Evolutionary conservation across 1,140 invertebrate species (phyloP).

Genomic region (Potamilus streckersoni): DNA sequence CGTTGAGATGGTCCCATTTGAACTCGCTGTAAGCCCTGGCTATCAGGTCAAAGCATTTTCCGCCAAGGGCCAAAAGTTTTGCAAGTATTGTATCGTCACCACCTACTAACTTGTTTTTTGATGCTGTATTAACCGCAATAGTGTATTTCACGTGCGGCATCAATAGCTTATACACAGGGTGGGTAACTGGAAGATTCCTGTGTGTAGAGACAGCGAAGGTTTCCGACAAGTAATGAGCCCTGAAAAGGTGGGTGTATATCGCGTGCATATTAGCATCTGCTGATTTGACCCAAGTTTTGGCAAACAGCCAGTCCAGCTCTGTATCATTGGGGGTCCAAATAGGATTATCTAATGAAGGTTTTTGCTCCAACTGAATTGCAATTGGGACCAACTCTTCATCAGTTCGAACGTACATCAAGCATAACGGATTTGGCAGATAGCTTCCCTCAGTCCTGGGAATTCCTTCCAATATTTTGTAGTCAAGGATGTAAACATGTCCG

Average conservation of each 20-base stretch:
- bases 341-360: constrained; percentile 17
- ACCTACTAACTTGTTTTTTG: constrained; percentile 7
- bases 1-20: constrained; percentile 5
- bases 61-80: constrained; percentile 16
- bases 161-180: constrained; percentile 23
- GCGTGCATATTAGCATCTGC: constrained; percentile 22
- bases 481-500: constrained; percentile 24
- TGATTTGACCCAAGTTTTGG: constrained; percentile 21
- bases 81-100: constrained; percentile 15
- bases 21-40: constrained; percentile 9
- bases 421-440: constrained; percentile 5
- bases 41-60: constrained; percentile 12
- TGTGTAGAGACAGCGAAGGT: constrained; percentile 8
- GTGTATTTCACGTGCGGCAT: constrained; percentile 13
- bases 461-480: constrained; percentile 15
- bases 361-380: constrained; percentile 21
- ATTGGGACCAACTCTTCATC: constrained; percentile 15
- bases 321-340: constrained; percentile 26
- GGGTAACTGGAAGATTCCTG: constrained; percentile 17
- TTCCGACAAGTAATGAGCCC: constrained; percentile 20
- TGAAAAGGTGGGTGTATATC: constrained; percentile 15
- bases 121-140: constrained; percentile 9
- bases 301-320: constrained; percentile 21
- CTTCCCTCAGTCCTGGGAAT: not conserved
- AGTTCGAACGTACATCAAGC: constrained; percentile 17